These are phyloP conservation scores for Drosophila ezoana DNA, from an alignment of 2,888 invertebrate species.

Conservation along the genomic window DNA sequence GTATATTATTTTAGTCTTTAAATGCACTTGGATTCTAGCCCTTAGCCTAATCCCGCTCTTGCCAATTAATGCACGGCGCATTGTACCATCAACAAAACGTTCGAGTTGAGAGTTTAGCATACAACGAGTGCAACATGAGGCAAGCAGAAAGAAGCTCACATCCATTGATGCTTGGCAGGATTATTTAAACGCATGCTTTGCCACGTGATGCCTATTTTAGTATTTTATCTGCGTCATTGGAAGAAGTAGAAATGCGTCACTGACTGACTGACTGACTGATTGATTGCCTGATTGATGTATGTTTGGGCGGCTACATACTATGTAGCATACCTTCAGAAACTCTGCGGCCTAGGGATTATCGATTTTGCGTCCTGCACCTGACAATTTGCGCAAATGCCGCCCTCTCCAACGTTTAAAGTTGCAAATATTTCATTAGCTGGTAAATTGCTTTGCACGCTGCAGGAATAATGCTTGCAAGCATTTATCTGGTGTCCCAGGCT, in stretches of 20 bases:
- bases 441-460: constrained; percentile 24
- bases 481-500: not conserved
- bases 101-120: not conserved
- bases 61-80: not conserved
- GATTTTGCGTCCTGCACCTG: constrained; percentile 40
- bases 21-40: not conserved
- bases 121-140: constrained; percentile 8
- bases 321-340: constrained; percentile 37
- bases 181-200: constrained; percentile 64
- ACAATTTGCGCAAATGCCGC: constrained; percentile 33
- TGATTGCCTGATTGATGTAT: not conserved
- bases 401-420: constrained; percentile 1
- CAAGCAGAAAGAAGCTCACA: constrained; percentile 27
- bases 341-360: constrained; percentile 27
- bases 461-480: constrained; percentile 9
- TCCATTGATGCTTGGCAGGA: constrained; percentile 20
- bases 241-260: constrained; percentile 23
- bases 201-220: constrained; percentile 54
- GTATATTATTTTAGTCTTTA: not conserved
- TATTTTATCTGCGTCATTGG: constrained; percentile 52
- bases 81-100: not conserved
- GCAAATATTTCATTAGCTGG: constrained; percentile 26
- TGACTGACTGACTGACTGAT: constrained; percentile 3
- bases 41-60: too few relatives aligned
- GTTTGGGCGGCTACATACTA: constrained; percentile 15